Evolutionary conservation across 2,113 vertebrate species (phyloP).

Genomic region (Muntiacus reevesi): DNA sequence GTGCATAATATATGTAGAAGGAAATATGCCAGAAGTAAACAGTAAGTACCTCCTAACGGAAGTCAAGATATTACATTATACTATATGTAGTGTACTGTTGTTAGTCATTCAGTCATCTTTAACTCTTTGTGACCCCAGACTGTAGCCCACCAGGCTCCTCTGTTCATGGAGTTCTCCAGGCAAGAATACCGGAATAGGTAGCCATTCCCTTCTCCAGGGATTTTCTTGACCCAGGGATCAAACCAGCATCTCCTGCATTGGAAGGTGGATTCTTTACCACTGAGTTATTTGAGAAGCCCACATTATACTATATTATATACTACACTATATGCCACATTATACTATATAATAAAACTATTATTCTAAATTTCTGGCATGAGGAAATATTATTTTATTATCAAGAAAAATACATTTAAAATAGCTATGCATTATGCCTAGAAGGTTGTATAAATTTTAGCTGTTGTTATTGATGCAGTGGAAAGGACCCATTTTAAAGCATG

Average conservation of each 20-base stretch:
- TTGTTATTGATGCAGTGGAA: neutral
- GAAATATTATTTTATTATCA: conserved; percentile 5
- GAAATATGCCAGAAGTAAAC: neutral
- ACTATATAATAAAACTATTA: neutral
- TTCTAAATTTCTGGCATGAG: neutral
- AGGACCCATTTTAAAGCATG: neutral
- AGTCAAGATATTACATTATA: neutral
- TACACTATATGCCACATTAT: neutral
- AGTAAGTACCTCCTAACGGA: neutral
- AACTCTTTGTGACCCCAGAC: neutral
- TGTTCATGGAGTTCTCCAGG: neutral
- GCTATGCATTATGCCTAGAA: neutral
- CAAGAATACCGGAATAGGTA: neutral
- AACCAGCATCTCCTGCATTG: neutral
- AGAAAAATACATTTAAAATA: conserved; percentile 5
- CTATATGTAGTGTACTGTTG: neutral
- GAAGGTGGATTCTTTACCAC: neutral
- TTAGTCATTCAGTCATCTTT: neutral
- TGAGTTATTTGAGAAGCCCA: neutral
- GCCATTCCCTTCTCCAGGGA: neutral
- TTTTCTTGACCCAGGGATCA: neutral
- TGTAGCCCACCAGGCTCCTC: neutral
- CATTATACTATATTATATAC: neutral
- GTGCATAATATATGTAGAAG: neutral
- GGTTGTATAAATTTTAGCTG: neutral